phyloP scores from a whole-genome alignment of 2,797 vertebrate genomes.

The Luscinia luscinia region DNA sequence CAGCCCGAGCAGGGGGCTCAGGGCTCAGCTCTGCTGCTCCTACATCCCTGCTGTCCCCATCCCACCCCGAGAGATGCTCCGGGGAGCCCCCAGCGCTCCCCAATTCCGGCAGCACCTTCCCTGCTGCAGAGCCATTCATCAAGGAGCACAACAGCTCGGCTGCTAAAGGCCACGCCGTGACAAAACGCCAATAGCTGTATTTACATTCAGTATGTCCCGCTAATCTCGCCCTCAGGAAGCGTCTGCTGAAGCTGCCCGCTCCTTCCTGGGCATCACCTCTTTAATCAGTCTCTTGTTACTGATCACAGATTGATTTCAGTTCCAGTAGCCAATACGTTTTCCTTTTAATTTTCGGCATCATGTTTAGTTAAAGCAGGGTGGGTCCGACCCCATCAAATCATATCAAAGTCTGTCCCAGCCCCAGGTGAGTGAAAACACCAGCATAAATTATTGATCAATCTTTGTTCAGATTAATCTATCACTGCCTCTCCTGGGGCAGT shows the following conservation, averaged over 20 bases:
- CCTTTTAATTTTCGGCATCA: slow-evolving; percentile 71
- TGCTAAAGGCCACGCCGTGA: slow-evolving; percentile 66
- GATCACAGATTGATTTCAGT: slow-evolving; percentile 40
- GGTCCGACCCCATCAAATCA: slow-evolving; percentile 66
- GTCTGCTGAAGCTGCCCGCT: slow-evolving; percentile 29
- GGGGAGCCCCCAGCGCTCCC: not conserved
- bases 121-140: slow-evolving; percentile 63
- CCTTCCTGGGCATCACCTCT: not conserved
- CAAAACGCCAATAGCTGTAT: slow-evolving; percentile 60
- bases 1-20: not conserved
- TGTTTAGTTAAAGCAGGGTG: slow-evolving; percentile 77
- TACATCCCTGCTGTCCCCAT: not conserved
- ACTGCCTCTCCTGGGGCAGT: slow-evolving; percentile 12
- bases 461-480: slow-evolving; percentile 72
- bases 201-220: slow-evolving; percentile 18
- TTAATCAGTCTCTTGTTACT: slow-evolving; percentile 43
- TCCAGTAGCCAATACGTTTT: slow-evolving; percentile 39
- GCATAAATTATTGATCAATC: slow-evolving; percentile 76
- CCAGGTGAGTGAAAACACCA: slow-evolving; percentile 42
- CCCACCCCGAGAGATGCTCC: not conserved
- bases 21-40: not conserved
- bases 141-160: not conserved
- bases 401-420: slow-evolving; percentile 54
- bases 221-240: slow-evolving; percentile 13
- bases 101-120: not conserved